These are phyloP conservation scores for Mustela lutreola DNA, from an alignment of 2,113 vertebrate genomes.

Conservation along the genomic window DNA sequence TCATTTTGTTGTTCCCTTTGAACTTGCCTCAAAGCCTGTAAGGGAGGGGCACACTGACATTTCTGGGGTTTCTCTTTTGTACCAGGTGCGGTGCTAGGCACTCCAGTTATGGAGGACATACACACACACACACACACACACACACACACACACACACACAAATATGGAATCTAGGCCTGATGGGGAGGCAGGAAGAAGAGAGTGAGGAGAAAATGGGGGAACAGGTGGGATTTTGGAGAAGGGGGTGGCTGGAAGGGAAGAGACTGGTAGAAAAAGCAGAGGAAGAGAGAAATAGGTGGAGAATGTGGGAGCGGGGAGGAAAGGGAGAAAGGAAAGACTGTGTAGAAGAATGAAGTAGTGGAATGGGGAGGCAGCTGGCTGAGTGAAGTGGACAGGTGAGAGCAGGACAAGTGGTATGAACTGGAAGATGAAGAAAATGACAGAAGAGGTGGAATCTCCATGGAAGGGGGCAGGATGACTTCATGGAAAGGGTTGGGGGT, in stretches of 20 bases:
- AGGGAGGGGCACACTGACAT: neutral
- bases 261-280: neutral
- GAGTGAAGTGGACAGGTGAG: neutral
- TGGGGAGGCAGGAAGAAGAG: neutral
- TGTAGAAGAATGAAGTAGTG: neutral
- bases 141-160: fast-evolving
- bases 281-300: neutral
- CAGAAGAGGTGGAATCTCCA: too few species aligned
- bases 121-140: fast-evolving
- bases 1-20: constrained; percentile 27
- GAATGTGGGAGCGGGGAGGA: neutral
- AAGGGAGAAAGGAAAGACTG: neutral
- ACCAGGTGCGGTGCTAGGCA: too few species aligned
- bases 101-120: neutral
- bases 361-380: neutral
- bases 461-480: neutral
- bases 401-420: neutral
- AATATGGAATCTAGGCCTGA: neutral
- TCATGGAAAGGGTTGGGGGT: neutral
- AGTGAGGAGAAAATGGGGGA: neutral
- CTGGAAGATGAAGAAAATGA: neutral
- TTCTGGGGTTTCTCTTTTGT: neutral
- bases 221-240: neutral
- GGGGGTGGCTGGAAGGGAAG: neutral
- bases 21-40: neutral